A percentile compares a stretch with the other conserved stretches of the same genome.
Evolutionary conservation across 92 coral and sea anemone species (phyloP).

Genomic region (Micromussa lordhowensis): DNA sequence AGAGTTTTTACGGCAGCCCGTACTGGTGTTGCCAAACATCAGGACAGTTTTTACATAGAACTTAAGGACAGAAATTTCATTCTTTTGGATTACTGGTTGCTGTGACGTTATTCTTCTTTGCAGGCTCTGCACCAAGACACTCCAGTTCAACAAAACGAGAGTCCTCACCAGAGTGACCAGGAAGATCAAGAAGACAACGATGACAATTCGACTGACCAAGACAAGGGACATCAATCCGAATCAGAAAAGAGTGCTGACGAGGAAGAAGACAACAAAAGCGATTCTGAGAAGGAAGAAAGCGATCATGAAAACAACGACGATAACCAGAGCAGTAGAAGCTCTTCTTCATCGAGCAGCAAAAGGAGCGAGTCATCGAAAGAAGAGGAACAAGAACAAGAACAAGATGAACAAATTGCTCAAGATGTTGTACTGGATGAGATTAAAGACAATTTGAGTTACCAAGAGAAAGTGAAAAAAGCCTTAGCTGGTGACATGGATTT

Average conservation of each 20-base stretch:
- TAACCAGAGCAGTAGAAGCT: conserved; percentile 3
- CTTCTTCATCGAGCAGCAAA: conserved; percentile 33
- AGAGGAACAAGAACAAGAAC: neutral
- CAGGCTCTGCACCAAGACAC: neutral
- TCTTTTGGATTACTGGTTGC: no score
- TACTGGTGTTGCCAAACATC: no score
- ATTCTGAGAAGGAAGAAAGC: conserved; percentile 45
- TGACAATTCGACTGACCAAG: conserved; percentile 4
- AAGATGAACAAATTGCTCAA: neutral
- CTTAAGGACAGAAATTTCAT: no score
- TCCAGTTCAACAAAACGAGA: neutral
- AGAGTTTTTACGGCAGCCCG: no score
- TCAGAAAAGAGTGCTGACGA: conserved; percentile 16
- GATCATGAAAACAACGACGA: conserved; percentile 8
- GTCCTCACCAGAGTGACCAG: neutral
- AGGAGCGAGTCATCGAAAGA: conserved; percentile 20
- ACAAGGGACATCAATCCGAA: conserved; percentile 19
- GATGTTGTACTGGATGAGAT: neutral
- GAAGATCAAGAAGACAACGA: conserved; percentile 1
- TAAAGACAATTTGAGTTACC: conserved; percentile 32
- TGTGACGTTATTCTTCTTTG: neutral
- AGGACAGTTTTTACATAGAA: no score
- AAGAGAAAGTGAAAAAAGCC: conserved; percentile 56
- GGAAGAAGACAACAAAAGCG: conserved; percentile 13
- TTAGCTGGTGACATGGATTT: conserved; percentile 74